phyloP scores from a whole-genome alignment of 2,888 invertebrate genomes.

The Scrobipalpa costella region DNA sequence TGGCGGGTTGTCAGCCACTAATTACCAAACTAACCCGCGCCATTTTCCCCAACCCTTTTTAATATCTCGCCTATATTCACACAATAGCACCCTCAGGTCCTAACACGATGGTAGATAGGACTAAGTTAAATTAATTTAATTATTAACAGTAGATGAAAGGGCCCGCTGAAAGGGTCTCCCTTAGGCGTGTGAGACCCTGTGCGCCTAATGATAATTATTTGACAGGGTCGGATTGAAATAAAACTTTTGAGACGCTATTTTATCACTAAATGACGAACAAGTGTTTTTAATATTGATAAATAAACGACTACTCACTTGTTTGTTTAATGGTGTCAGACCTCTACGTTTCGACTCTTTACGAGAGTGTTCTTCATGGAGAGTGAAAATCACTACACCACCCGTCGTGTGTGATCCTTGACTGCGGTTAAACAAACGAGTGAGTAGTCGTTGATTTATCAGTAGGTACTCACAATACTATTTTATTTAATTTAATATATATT shows the following conservation, averaged over 20 bases:
- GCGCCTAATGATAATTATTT: constrained; percentile 21
- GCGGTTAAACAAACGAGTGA: no score
- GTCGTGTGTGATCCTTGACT: no score
- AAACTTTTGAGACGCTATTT: not conserved
- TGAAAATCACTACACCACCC: no score
- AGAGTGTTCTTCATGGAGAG: no score
- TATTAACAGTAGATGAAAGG: constrained; percentile 25
- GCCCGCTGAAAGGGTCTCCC: constrained; percentile 15
- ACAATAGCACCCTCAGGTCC: not conserved
- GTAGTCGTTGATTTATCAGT: no score
- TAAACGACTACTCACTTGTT: no score
- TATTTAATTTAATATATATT: no score
- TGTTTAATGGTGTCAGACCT: no score
- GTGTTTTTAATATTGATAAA: no score
- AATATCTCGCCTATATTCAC: constrained; percentile 3
- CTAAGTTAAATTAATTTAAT: constrained; percentile 23
- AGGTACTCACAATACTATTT: no score
- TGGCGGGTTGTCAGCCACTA: not conserved
- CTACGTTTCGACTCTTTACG: no score
- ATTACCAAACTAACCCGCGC: not conserved
- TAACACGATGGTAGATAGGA: constrained; percentile 15
- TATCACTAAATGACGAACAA: no score
- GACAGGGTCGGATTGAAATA: not conserved
- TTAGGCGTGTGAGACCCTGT: constrained; percentile 7
- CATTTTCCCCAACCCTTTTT: constrained; percentile 1